Percentiles rank a stretch among this genome's conserved stretches.
These are phyloP conservation scores for Calcarius lapponicus DNA, from an alignment of 2,797 vertebrate genomes.

Conservation along the genomic window DNA sequence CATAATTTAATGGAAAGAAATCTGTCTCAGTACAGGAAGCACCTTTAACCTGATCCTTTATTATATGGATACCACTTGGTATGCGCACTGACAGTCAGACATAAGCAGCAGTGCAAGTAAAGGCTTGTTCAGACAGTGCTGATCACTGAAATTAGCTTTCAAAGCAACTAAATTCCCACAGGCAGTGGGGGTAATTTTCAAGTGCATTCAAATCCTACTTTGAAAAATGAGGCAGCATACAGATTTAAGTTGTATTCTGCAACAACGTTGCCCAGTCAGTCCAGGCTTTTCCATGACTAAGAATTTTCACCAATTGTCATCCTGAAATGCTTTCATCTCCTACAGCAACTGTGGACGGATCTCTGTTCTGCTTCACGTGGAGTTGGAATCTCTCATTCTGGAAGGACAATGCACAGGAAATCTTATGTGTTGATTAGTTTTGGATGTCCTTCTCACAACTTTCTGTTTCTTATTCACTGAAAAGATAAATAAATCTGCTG, in stretches of 20 bases:
- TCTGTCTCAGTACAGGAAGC: not conserved
- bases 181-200: not conserved
- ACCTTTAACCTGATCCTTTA: not conserved
- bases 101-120: not conserved
- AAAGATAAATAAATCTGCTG: not conserved
- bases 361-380: not conserved
- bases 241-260: not conserved
- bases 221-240: not conserved
- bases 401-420: not conserved
- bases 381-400: not conserved
- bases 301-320: not conserved
- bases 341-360: rapidly evolving
- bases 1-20: not conserved
- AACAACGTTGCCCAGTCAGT: not conserved
- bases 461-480: not conserved
- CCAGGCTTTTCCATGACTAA: not conserved
- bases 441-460: not conserved
- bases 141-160: not conserved
- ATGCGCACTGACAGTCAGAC: not conserved
- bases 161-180: not conserved
- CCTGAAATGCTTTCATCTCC: not conserved
- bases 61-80: not conserved
- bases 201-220: not conserved
- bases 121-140: not conserved
- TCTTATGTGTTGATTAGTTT: not conserved